A percentile compares a stretch with the other conserved stretches of the same genome.
Conservation (phyloP, 2,888 invertebrate species). For the Hypena proboscidalis region DNA sequence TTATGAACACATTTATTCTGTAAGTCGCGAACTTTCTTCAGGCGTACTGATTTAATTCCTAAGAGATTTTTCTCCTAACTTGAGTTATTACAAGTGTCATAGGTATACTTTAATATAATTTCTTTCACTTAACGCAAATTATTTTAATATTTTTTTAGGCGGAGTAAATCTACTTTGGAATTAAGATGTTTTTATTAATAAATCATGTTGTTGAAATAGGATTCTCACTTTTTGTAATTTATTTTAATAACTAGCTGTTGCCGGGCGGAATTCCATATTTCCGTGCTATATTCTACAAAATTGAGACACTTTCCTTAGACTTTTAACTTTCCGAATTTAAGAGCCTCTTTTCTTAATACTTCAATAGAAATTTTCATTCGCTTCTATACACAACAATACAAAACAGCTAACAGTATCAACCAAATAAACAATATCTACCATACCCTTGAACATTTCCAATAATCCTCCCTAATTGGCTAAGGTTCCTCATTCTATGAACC, state of each 20-base stretch:
- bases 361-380: no score
- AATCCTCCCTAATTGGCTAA: constrained; percentile 24
- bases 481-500: constrained; percentile 16
- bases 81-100: background rate
- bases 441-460: constrained; percentile 1
- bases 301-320: no score
- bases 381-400: no score
- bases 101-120: constrained; percentile 20
- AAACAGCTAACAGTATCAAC: no score
- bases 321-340: no score
- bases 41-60: background rate
- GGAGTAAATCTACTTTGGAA: constrained; percentile 11
- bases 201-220: background rate
- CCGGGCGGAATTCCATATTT: no score
- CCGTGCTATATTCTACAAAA: no score
- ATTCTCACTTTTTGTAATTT: no score
- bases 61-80: constrained; percentile 1
- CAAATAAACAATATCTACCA: background rate
- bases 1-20: background rate
- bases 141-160: constrained; percentile 20
- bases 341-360: no score
- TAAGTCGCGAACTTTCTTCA: background rate
- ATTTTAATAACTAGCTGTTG: no score
- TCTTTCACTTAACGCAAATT: constrained; percentile 6
- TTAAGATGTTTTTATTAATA: constrained; percentile 9